These are phyloP conservation scores for Anastrepha ludens DNA, from an alignment of 1,140 invertebrate species.

Conservation along the genomic window DNA sequence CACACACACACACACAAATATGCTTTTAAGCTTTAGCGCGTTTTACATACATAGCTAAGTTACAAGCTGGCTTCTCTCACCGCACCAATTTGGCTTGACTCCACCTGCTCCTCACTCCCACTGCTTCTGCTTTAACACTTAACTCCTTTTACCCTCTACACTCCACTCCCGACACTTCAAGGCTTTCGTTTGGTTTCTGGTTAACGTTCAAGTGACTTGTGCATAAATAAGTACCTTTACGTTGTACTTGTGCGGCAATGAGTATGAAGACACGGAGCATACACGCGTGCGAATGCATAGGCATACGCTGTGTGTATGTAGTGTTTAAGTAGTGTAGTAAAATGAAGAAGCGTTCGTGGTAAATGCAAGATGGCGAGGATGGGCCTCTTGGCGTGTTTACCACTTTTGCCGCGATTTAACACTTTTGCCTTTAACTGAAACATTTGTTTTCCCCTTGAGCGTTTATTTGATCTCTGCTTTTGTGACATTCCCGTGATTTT, in stretches of 20 bases:
- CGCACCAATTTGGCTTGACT: not conserved
- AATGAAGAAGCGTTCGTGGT: not conserved
- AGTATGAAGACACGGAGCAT: not conserved
- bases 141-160: slow-evolving; percentile 36
- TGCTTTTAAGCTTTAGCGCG: not conserved
- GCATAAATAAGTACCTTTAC: slow-evolving; percentile 39
- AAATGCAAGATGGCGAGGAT: not conserved
- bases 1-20: not conserved
- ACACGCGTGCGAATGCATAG: not conserved
- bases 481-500: slow-evolving; percentile 27
- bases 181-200: slow-evolving; percentile 41
- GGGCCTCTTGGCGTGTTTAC: slow-evolving; percentile 18
- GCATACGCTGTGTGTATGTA: too few species aligned
- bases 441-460: slow-evolving; percentile 24
- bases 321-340: slow-evolving; percentile 10
- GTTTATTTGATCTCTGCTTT: not conserved
- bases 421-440: slow-evolving; percentile 32
- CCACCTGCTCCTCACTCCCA: not conserved
- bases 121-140: slow-evolving; percentile 32
- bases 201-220: slow-evolving; percentile 52
- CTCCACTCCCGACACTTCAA: slow-evolving; percentile 36
- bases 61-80: not conserved
- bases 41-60: not conserved
- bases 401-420: slow-evolving; percentile 46
- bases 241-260: not conserved